A percentile compares a stretch with the other conserved stretches of the same genome.
Evolutionary conservation across 1,140 invertebrate species (phyloP).

Genomic region (Papilio glaucus): DNA sequence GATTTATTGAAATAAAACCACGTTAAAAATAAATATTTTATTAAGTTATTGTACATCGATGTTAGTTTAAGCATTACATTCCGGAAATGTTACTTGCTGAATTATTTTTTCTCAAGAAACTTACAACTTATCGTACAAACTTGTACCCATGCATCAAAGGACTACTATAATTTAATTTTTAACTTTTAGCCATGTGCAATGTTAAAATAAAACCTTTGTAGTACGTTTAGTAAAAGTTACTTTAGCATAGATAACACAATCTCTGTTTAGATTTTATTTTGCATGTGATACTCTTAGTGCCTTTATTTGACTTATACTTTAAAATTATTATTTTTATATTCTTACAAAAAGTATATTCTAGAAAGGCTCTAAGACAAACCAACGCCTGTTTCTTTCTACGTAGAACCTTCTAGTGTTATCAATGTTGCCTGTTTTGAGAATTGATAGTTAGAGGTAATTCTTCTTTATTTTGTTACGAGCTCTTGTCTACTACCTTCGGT

Average conservation of each 20-base stretch:
- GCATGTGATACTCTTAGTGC: conserved; percentile 32
- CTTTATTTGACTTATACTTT: conserved; percentile 2
- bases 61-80: too few relatives aligned
- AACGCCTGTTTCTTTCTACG: conserved; percentile 22
- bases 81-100: too few relatives aligned
- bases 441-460: neutral
- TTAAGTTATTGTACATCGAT: too few relatives aligned
- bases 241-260: neutral
- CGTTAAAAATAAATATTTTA: too few relatives aligned
- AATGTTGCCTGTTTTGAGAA: conserved; percentile 23
- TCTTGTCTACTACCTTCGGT: neutral
- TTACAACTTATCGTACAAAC: too few relatives aligned
- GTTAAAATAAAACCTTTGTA: neutral
- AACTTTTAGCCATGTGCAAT: too few relatives aligned
- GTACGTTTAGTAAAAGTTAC: neutral
- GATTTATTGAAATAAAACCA: too few relatives aligned
- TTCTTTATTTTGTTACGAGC: neutral
- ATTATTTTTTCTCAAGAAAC: too few relatives aligned
- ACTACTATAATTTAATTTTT: too few relatives aligned
- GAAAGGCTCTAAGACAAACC: conserved; percentile 29
- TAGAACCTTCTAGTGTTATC: conserved; percentile 14
- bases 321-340: neutral
- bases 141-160: too few relatives aligned
- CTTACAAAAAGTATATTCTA: neutral
- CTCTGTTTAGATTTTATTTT: conserved; percentile 27